Evolutionary conservation across 2,888 invertebrate species (phyloP).

Genomic region (Nomada hirtipes): DNA sequence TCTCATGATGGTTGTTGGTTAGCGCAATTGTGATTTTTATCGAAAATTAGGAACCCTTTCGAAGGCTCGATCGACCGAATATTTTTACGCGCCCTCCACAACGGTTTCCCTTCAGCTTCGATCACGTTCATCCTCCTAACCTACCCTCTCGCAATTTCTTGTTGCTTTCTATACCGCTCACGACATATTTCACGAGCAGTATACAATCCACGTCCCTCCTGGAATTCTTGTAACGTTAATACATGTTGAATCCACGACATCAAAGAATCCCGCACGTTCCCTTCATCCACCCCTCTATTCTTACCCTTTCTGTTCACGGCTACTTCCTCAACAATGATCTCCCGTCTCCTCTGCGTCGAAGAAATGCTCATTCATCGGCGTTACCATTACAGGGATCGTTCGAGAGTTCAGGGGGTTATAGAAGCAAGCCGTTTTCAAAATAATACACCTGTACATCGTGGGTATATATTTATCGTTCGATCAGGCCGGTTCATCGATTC

Average conservation of each 20-base stretch:
- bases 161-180: conserved; percentile 38
- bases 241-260: conserved; percentile 72
- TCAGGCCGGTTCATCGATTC: conserved; percentile 72
- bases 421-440: conserved; percentile 51
- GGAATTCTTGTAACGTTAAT: conserved; percentile 72
- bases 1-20: conserved; percentile 29
- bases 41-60: conserved; percentile 64
- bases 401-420: conserved; percentile 9
- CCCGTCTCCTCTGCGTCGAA: conserved; percentile 22
- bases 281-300: conserved; percentile 37
- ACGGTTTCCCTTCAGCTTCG: background rate
- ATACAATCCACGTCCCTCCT: conserved; percentile 66
- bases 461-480: conserved; percentile 72
- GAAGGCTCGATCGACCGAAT: conserved; percentile 44
- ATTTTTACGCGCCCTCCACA: conserved; percentile 47
- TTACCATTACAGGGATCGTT: conserved; percentile 33
- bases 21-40: conserved; percentile 51
- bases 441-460: conserved; percentile 50
- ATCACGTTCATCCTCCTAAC: conserved; percentile 16
- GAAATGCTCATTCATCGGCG: conserved; percentile 6
- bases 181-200: conserved; percentile 66
- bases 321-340: conserved; percentile 30
- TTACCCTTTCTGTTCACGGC: conserved; percentile 27
- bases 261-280: conserved; percentile 72
- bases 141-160: conserved; percentile 4